A percentile compares a stretch with the other conserved stretches of the same genome.
These are phyloP conservation scores for Chymomyza amoena DNA, from an alignment of 2,888 invertebrate genomes.

Conservation along the genomic window DNA sequence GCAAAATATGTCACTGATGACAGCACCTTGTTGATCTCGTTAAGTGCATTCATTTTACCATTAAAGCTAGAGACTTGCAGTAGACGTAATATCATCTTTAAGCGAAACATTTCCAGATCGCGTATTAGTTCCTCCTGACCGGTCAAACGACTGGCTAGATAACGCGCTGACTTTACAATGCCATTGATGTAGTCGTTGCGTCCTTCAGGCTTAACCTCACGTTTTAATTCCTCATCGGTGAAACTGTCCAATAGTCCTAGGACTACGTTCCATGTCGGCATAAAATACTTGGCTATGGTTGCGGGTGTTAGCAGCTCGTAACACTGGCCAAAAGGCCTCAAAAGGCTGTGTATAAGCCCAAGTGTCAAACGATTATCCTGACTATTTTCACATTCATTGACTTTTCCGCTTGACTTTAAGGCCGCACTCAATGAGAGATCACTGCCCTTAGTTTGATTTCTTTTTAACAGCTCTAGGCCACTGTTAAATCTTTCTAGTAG, in stretches of 20 bases:
- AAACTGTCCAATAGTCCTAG: conserved; percentile 93
- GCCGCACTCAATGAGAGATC: neutral
- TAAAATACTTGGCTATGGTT: conserved; percentile 94
- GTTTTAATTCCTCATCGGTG: conserved; percentile 96
- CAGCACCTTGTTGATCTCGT: conserved; percentile 98
- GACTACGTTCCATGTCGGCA: conserved; percentile 95
- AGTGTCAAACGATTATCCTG: conserved; percentile 82
- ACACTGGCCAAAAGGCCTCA: conserved; percentile 95
- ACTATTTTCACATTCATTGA: conserved; percentile 9
- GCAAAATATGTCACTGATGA: conserved; percentile 94
- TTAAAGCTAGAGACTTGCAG: conserved; percentile 98
- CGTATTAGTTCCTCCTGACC: conserved; percentile 87
- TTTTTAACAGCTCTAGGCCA: conserved; percentile 83
- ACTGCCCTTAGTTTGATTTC: conserved; percentile 61
- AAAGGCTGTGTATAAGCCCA: conserved; percentile 87
- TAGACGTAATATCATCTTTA: conserved; percentile 96
- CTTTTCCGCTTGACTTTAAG: neutral
- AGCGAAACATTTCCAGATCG: conserved; percentile 93
- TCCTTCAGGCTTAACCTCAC: conserved; percentile 95
- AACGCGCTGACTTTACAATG: conserved; percentile 95
- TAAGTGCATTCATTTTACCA: conserved; percentile 99
- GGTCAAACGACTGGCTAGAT: conserved; percentile 90
- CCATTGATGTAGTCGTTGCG: conserved; percentile 97
- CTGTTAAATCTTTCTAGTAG: conserved; percentile 90
- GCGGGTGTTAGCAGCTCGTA: conserved; percentile 93